Evolutionary conservation across 2,113 vertebrate species (phyloP), one percentile per base, ranked within the genome.

Genomic region (Stegastes partitus): DNA sequence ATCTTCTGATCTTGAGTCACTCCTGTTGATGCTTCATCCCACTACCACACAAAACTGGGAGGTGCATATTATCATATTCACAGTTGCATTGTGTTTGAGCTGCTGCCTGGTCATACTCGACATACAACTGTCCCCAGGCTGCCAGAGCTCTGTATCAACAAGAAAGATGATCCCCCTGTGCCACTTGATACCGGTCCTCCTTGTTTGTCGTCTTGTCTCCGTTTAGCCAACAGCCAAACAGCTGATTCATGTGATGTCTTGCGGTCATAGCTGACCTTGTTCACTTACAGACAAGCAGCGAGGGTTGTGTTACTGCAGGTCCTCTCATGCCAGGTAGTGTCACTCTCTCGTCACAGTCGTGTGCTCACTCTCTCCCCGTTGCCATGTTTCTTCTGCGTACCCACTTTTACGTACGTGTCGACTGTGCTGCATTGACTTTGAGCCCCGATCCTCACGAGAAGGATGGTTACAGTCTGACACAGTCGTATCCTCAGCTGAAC

Each of bases 161-260:
- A 21, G 37, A 54, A 49, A 75, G 70, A 64, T 28, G 11, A 79
- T 59, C 51, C 31, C 39, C 44, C 50, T 19, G 11, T 23, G 18
- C 47, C 47, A 28, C 61, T 56, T 25, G 23, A 39, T 77, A 70
- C 45, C 23, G 14, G 45, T 0, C 10, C 3, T 44, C 26, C 34
- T n/a, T 12, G 16, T 56, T 45, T 49, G 25, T 82, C 51, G 12
- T 47, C 44, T 25, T 61, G 23, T 84, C 62, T 18, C 11, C 4
- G 18, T 77, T 54, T 44, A 26, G 49, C 57, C 23, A 56, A 42
- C 74, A 57, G 59, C 56, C 57, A 21, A 56, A 42, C 74, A 57
- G 59, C 56, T 74, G 81, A 79, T 79, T 77, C 70, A 67, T 74
- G 72, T 50, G 58, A 61, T 75, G 62, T 76, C 81, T 75, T 64